These are phyloP conservation scores for Phytoseiulus persimilis DNA, from an alignment of 2,888 invertebrate species.

Conservation along the genomic window DNA sequence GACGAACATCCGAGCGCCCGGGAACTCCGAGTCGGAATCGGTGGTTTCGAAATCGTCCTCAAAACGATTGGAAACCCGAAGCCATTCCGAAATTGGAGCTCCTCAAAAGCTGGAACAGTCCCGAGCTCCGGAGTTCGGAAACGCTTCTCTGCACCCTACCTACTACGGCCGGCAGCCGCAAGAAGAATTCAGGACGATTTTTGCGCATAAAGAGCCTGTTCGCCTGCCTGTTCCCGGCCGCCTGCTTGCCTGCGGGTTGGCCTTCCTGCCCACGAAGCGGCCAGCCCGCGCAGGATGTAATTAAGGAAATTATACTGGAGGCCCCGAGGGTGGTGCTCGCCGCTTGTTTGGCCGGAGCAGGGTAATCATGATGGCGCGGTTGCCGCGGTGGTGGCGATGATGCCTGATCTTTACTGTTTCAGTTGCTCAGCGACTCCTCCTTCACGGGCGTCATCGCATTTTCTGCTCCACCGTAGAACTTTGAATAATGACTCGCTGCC, in stretches of 20 bases:
- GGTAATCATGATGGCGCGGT: background rate
- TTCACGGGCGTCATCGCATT: background rate
- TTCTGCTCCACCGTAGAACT: background rate
- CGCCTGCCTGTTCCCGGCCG: background rate
- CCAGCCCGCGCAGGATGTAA: background rate
- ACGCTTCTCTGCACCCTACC: too few relatives aligned
- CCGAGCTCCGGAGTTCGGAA: too few relatives aligned
- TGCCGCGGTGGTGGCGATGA: background rate
- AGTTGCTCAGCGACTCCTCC: background rate
- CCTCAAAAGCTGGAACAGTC: too few relatives aligned
- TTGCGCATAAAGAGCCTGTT: background rate
- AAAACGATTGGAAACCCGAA: too few relatives aligned
- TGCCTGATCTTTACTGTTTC: background rate
- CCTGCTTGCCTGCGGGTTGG: background rate
- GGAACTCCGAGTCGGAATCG: too few relatives aligned
- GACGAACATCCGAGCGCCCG: too few relatives aligned
- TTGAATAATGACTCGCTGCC: background rate
- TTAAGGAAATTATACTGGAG: slow-evolving; percentile 5
- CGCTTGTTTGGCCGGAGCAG: background rate
- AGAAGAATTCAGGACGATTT: background rate
- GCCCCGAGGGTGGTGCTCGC: background rate
- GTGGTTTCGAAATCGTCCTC: too few relatives aligned
- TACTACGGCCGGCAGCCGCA: too few relatives aligned
- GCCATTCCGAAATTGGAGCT: too few relatives aligned
- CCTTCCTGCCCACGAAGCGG: background rate